Percentiles rank a stretch among this genome's conserved stretches.
These are phyloP conservation scores for Sinhomidia bicolor DNA, from an alignment of 2,888 invertebrate genomes.

Conservation along the genomic window DNA sequence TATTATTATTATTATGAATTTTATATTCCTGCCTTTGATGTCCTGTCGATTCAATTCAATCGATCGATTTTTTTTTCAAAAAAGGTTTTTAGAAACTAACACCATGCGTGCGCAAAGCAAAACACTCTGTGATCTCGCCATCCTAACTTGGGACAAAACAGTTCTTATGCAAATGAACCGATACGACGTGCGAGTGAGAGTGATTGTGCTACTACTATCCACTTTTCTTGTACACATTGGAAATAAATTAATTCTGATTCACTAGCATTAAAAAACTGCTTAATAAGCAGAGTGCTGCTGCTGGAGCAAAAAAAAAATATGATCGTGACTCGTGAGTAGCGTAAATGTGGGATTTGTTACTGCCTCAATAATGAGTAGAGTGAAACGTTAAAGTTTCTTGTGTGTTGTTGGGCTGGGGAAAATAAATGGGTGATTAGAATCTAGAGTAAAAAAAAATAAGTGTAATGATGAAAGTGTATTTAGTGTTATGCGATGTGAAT, in stretches of 20 bases:
- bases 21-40: conserved; percentile 13
- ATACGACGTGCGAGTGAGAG: not conserved
- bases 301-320: not conserved
- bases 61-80: conserved; percentile 40
- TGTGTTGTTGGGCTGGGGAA: not conserved
- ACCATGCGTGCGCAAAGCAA: not conserved
- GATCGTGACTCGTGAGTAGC: conserved; percentile 3
- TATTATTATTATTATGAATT: not conserved
- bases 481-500: too few species aligned
- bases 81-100: conserved; percentile 32
- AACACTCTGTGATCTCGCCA: conserved; percentile 17
- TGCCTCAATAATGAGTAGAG: not conserved
- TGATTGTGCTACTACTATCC: not conserved
- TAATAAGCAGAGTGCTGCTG: not conserved
- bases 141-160: conserved; percentile 13
- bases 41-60: conserved; percentile 51
- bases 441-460: conserved; percentile 1
- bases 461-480: not conserved
- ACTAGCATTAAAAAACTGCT: not conserved
- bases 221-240: conserved; percentile 34
- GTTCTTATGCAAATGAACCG: conserved; percentile 56
- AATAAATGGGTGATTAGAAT: conserved; percentile 52
- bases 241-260: conserved; percentile 56
- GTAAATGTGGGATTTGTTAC: not conserved
- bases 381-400: not conserved